phyloP scores from a whole-genome alignment of 2,888 invertebrate genomes.

The Neocrepidodera transversa region DNA sequence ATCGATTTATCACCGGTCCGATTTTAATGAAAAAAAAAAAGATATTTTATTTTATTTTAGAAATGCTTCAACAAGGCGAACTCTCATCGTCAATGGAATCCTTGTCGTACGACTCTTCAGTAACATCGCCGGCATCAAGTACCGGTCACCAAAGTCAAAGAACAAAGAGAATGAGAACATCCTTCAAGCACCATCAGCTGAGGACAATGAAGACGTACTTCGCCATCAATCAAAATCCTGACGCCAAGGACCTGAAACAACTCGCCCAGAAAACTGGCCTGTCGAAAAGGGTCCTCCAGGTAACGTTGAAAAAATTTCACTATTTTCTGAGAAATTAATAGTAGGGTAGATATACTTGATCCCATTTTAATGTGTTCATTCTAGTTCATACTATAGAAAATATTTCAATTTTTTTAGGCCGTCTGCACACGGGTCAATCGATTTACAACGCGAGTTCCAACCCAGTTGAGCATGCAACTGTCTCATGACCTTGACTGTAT shows the following conservation, averaged over 20 bases:
- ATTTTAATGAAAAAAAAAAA: too few relatives aligned
- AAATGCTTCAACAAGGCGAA: constrained; percentile 76
- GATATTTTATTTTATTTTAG: too few relatives aligned
- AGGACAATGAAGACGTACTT: constrained; percentile 99
- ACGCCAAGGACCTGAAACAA: constrained; percentile 98
- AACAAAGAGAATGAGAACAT: constrained; percentile 97
- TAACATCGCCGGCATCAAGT: constrained; percentile 74
- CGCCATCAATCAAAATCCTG: constrained; percentile 98
- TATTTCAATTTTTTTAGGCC: not conserved
- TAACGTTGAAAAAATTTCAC: constrained; percentile 58
- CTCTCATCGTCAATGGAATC: constrained; percentile 81
- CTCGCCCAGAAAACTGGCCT: constrained; percentile 98
- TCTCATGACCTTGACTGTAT: too few relatives aligned
- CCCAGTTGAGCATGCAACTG: too few relatives aligned
- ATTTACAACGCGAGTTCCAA: too few relatives aligned
- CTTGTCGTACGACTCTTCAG: constrained; percentile 76
- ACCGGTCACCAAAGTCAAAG: constrained; percentile 66
- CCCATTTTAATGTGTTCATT: too few relatives aligned
- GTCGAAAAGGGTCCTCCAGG: constrained; percentile 97
- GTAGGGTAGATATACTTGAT: too few relatives aligned
- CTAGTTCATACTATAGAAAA: too few relatives aligned
- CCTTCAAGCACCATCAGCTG: constrained; percentile 98
- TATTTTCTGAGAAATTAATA: too few relatives aligned
- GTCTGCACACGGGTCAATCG: too few relatives aligned
- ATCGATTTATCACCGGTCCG: too few relatives aligned